Percentiles rank a stretch among this genome's conserved stretches.
These are phyloP conservation scores for Portunus trituberculatus DNA, from an alignment of 1,140 invertebrate genomes.

Conservation along the genomic window DNA sequence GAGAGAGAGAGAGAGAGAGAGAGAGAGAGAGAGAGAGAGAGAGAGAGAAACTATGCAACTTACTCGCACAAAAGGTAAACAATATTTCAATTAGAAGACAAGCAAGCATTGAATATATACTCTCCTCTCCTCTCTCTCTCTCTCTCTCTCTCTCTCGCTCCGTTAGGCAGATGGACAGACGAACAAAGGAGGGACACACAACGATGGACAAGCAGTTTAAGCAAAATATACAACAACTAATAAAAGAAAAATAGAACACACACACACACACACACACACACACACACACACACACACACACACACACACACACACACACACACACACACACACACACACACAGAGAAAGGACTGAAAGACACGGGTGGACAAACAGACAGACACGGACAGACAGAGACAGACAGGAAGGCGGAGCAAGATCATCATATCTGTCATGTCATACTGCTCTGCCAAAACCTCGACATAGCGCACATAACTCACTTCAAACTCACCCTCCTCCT, in stretches of 20 bases:
- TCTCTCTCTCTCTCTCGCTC: constrained; percentile 8
- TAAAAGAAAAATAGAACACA: neutral
- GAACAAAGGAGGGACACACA: neutral
- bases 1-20: too few species aligned
- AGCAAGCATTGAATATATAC: too few species aligned
- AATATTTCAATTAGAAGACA: too few species aligned
- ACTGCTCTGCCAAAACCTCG: constrained; percentile 10
- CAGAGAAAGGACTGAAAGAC: too few species aligned
- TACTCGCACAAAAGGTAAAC: too few species aligned
- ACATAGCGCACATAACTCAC: constrained; percentile 20
- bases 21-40: too few species aligned
- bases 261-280: too few species aligned
- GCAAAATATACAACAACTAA: neutral
- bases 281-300: too few species aligned
- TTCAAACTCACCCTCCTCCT: neutral
- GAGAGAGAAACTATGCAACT: too few species aligned
- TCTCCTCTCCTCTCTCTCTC: neutral
- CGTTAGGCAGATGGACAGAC: neutral
- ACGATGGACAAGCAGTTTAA: neutral
- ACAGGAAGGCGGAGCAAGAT: neutral
- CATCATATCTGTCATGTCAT: constrained; percentile 3
- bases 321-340: too few species aligned
- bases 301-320: too few species aligned
- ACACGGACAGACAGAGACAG: neutral
- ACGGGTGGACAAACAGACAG: neutral